A percentile compares a stretch with the other conserved stretches of the same genome.
phyloP scores from a whole-genome alignment of 2,113 vertebrate species.

The Colaptes auratus region DNA sequence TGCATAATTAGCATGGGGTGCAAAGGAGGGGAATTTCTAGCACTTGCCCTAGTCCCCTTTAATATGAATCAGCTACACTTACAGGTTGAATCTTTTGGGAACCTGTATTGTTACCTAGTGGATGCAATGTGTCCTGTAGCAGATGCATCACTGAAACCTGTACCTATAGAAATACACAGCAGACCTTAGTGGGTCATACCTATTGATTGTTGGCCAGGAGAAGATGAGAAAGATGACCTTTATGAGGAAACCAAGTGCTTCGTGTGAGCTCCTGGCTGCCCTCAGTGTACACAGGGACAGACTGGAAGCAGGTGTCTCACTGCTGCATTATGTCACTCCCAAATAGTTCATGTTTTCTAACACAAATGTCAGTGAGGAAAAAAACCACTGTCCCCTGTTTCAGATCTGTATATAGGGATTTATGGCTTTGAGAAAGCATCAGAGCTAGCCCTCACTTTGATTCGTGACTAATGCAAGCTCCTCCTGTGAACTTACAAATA shows the following conservation, averaged over 20 bases:
- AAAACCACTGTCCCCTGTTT: neutral
- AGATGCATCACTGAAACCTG: neutral
- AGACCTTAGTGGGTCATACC: neutral
- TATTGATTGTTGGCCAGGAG: neutral
- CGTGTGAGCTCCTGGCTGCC: neutral
- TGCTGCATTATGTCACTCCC: neutral
- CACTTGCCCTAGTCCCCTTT: neutral
- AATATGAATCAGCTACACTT: neutral
- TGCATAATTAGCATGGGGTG: neutral
- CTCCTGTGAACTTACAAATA: neutral
- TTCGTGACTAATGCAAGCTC: neutral
- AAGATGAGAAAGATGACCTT: neutral
- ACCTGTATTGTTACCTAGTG: neutral
- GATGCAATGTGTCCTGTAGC: neutral
- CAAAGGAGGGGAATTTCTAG: neutral
- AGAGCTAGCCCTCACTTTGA: neutral
- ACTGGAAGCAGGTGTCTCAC: neutral
- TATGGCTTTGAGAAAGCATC: neutral
- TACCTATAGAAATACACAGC: neutral
- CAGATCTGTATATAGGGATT: neutral
- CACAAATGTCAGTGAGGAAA: neutral
- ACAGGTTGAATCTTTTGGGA: neutral
- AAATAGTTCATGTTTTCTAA: neutral
- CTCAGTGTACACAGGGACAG: fast-evolving
- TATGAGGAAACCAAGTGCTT: neutral